Percentiles rank a stretch among this genome's conserved stretches.
Conservation (phyloP, 2,888 invertebrate species). For the Macaria notata region DNA sequence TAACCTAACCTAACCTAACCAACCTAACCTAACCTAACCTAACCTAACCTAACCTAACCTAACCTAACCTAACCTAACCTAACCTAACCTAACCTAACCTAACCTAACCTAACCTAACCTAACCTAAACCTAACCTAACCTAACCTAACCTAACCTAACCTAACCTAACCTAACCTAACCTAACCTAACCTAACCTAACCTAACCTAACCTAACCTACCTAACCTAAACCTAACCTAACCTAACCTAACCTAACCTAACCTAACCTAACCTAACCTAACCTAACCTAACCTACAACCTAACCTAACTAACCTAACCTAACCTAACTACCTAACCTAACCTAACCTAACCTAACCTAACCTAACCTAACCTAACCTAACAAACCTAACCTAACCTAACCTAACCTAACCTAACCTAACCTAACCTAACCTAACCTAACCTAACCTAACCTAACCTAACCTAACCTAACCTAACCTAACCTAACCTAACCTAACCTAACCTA, state of each 20-base stretch:
- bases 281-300: constrained; percentile 25
- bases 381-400: constrained; percentile 20
- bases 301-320: constrained; percentile 10
- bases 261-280: constrained; percentile 19
- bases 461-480: constrained; percentile 23
- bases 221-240: constrained; percentile 20
- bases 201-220: constrained; percentile 24
- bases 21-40: too few relatives aligned
- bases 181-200: constrained; percentile 22
- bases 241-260: constrained; percentile 15
- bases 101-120: too few relatives aligned
- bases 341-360: constrained; percentile 24
- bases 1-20: too few relatives aligned
- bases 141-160: too few relatives aligned
- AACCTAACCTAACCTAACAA: constrained; percentile 11
- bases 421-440: constrained; percentile 16
- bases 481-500: constrained; percentile 28
- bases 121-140: too few relatives aligned
- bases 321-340: constrained; percentile 26
- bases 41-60: too few relatives aligned
- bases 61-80: too few relatives aligned
- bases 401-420: constrained; percentile 21
- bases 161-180: too few relatives aligned
- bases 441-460: constrained; percentile 23
- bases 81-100: too few relatives aligned